Evolutionary conservation across 53 echinoderm and acorn worm genomes (phyloP), one percentile per base, ranked within the genome.

Genomic region (Arbacia lixula): DNA sequence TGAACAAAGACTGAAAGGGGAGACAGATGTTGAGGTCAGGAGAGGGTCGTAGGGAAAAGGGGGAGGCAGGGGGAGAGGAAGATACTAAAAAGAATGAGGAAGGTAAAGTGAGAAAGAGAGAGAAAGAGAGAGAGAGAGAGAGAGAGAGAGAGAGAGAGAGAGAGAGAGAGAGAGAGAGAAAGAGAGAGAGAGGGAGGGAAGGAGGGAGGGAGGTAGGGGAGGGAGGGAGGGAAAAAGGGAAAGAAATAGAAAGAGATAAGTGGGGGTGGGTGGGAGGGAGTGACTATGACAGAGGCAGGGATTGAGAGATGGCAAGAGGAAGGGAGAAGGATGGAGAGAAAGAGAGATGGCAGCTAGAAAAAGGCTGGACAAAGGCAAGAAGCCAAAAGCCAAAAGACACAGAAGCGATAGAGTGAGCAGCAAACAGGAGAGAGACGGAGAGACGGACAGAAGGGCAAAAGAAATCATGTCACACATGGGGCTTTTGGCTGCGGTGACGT

Each of bases 401-500:
- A 50, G 50, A 17, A 50, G 50, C 12, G 19, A 50, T 0, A 50
- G 50, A 50, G 19, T 12, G 19, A 17, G 50, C 0, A 58, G 17
- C 9, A 16, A 2, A n/a, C 17, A 58, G 19, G 25, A 58, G 24
- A 19, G 50, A 17, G 25, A 58, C 1, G 21, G 25, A 29, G 4
- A 21, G 21, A 20, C 19, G 53, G 34, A 27, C 14, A 14, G 46
- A 28, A n/a, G 53, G 53, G 50, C 37, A 6, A 60, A 2, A 27
- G 30, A 78, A 25, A 78, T 36, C 78, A 60, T 78, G 78, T 78
- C 20, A 21, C 56, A 5, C 58, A 43, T 78, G 60, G 58, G 51
- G 52, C 78, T 20, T 41, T 78, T 37, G 57, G 41, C 60, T 78
- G 58, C 41, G 32, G 58, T 78, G 78, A 78, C 78, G 78, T 78